Conservation (phyloP, 2,113 vertebrate genomes). For the Galeopterus variegatus region DNA sequence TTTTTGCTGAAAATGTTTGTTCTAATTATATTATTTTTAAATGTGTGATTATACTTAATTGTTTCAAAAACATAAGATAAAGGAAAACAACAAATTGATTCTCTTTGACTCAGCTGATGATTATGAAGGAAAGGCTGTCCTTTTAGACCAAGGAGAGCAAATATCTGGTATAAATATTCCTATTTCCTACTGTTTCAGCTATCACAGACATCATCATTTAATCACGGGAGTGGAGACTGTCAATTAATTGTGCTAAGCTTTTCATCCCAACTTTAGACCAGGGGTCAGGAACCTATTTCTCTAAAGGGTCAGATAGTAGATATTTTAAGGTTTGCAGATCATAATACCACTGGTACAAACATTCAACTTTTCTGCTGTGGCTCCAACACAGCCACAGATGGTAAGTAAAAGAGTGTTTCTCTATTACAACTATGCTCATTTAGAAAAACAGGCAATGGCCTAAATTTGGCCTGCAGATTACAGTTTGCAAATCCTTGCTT, state of each 20-base stretch:
- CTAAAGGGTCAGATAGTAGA: not conserved
- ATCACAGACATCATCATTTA: not conserved
- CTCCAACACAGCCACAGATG: not conserved
- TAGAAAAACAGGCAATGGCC: not conserved
- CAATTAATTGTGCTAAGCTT: not conserved
- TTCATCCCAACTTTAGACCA: not conserved
- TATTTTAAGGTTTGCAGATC: not conserved
- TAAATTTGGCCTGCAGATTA: not conserved
- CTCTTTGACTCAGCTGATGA: not conserved
- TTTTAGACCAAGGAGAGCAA: not conserved
- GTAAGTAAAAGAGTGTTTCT: not conserved
- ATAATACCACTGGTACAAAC: not conserved
- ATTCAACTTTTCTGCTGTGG: not conserved
- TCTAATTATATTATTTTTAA: not conserved
- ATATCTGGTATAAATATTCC: not conserved
- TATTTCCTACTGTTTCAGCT: not conserved
- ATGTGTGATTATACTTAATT: not conserved
- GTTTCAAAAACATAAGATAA: constrained; percentile 4
- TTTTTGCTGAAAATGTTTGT: not conserved
- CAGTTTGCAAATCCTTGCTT: not conserved
- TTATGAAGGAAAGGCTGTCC: not conserved
- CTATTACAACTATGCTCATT: not conserved
- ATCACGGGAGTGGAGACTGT: not conserved
- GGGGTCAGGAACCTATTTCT: not conserved
- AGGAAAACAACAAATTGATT: not conserved